These are phyloP conservation scores for Conistra vaccinii DNA, from an alignment of 2,888 invertebrate species.

Conservation along the genomic window DNA sequence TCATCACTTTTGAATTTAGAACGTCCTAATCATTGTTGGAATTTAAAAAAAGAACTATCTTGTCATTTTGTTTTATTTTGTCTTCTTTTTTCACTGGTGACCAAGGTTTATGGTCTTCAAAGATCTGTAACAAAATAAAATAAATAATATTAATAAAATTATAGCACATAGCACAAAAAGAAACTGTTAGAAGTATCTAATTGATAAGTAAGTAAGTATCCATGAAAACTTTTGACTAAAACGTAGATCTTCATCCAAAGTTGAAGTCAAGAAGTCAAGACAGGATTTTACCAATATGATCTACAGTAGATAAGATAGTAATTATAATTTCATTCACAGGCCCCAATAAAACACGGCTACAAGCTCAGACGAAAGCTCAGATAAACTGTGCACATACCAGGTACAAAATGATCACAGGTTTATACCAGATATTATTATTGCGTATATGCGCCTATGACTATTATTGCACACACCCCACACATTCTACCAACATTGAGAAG, in stretches of 20 bases:
- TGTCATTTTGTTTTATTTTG: conserved; percentile 45
- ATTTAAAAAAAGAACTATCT: no score
- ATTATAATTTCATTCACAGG: not conserved
- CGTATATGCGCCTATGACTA: conserved; percentile 11
- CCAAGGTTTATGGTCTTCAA: conserved; percentile 1
- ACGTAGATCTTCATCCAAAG: not conserved
- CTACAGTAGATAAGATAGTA: not conserved
- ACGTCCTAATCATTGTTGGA: conserved; percentile 66
- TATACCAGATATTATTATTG: conserved; percentile 5
- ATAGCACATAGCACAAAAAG: not conserved
- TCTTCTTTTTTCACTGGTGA: conserved; percentile 15
- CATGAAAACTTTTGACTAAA: no score
- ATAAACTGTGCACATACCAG: not conserved
- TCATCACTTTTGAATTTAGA: conserved; percentile 65
- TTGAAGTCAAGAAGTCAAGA: not conserved
- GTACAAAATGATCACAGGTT: not conserved
- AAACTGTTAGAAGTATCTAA: not conserved
- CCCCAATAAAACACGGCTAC: not conserved
- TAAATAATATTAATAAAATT: not conserved
- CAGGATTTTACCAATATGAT: not conserved
- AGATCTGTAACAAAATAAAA: conserved; percentile 62
- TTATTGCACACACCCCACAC: conserved; percentile 17
- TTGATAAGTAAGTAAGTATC: not conserved
- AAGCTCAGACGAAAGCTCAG: not conserved
- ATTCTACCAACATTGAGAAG: conserved; percentile 49